Evolutionary conservation across 2,113 vertebrate species (phyloP), one percentile per base, ranked within the genome.

Genomic region (Bombycilla garrulus): DNA sequence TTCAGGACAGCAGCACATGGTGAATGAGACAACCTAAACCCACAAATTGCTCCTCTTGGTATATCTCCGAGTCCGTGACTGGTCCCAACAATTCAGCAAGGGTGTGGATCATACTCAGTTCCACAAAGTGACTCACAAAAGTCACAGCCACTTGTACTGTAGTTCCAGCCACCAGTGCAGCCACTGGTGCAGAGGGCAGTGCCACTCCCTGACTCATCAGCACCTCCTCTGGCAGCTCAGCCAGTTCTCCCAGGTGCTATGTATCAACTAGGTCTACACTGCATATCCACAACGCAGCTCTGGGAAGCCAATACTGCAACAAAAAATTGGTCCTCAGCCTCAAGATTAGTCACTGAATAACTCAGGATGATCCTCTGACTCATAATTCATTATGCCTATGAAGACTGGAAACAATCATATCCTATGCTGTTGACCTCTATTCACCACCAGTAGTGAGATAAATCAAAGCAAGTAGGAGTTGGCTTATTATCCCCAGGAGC

Each of bases 311-410:
- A 54, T 18, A 42, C 29, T 74, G 60, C 64, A n/a, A 86, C 47
- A 66, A 83, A 61, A 80, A 70, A 73, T 73, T 92, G 60, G 82
- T 88, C 47, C 17, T 42, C 57, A 47, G 53, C 89, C 86, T 58
- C 80, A 88, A 83, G 92, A 79, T 95, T 95, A 96, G 88, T 96
- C 94, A 97, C 61, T 29, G 0, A 92, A 42, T 71, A 93, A 76
- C 93, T 92, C 69, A 57, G 66, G 89, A 65, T 91, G 91, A 91
- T 62, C 73, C 92, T 53, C 4, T 95, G 91, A 95, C 33, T 93
- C 72, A 86, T 48, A 28, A 88, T 81, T 83, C 88, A 88, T 78
- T 76, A 56, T 89, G 83, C 65, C 40, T 89, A 13, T 17, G n/a
- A 71, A 89, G 73, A 66, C 58, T 90, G 86, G 82, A 88, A 94